Percentiles rank a stretch among this genome's conserved stretches.
Evolutionary conservation across 2,888 invertebrate genomes (phyloP).

Genomic region (Campoletis raptor): DNA sequence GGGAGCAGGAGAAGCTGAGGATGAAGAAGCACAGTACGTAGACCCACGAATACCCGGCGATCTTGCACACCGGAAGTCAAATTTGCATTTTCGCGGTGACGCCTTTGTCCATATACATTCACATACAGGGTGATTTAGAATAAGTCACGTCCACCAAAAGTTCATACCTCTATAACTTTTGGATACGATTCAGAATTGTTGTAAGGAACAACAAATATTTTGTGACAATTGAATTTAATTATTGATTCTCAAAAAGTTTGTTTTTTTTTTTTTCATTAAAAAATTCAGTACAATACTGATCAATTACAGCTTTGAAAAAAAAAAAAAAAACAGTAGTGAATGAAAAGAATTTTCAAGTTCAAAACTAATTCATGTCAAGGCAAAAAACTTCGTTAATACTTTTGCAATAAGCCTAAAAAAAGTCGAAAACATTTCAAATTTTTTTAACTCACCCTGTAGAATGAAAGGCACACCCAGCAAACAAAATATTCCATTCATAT

Average conservation of each 20-base stretch:
- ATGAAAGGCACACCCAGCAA: conserved; percentile 68
- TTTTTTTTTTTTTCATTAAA: too few species aligned
- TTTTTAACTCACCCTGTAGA: not conserved
- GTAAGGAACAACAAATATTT: not conserved
- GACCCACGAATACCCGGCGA: conserved; percentile 53
- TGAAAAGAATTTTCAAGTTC: not conserved
- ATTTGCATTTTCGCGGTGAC: conserved; percentile 77
- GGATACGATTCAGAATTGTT: not conserved
- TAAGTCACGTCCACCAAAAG: not conserved
- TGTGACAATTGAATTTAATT: not conserved
- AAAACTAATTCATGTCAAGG: not conserved
- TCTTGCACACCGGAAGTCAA: conserved; percentile 68
- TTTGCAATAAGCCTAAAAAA: not conserved
- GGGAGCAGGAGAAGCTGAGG: conserved; percentile 25
- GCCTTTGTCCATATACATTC: conserved; percentile 49
- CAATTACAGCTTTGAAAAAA: not conserved
- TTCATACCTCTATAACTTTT: not conserved
- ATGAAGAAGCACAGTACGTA: conserved; percentile 9
- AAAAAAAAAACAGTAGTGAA: not conserved
- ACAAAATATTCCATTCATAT: conserved; percentile 80
- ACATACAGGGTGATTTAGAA: not conserved
- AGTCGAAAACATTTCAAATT: not conserved
- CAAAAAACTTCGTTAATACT: not conserved
- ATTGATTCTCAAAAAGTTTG: not conserved
- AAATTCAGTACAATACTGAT: not conserved